Base-by-base conservation (phyloP, 2,113 vertebrate species). In the Ailuropoda melanoleuca region DNA sequence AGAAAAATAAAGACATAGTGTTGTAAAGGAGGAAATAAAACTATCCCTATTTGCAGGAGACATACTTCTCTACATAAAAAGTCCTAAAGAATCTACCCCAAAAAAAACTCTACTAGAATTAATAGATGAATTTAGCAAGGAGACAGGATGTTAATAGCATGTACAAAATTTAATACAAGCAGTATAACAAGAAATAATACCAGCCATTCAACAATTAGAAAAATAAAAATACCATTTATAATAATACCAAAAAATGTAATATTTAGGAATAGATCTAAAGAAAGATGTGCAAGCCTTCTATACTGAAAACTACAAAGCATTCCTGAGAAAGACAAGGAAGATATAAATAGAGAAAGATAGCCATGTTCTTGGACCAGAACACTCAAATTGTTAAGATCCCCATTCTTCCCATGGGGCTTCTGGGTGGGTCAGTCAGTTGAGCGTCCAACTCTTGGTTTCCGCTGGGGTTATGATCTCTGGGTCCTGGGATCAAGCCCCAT, bases 21-120 rank as follows among this genome's bases (percentile, higher is more conserved):
- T 62, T 86, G 12, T 93, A 84, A 86, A 72, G 70, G n/a, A 82
- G 82, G 39, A 80, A 96, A 70, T 84, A 88, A 58, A 55, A 46
- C 53, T 72, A 14, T 39, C 13, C 8, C 53, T 84, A 2, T 72
- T 74, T 48, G 21, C 43, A 83, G 58, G 64, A 94, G 50, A 48
- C 37, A 11, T 83, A 48, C 48, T 56, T 72, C 34, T 77, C 34
- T 91, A 39, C 7, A 17, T 66, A n/a, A 66, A 90, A 93, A 74
- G 55, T 88, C 18, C 43, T 92, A 70, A 90, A 17, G 39, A 74
- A 75, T 66, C 26, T 43, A 34, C 13, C 11, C 66, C 18, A 2
- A 19, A 46, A 26, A 55, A 77, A 50, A 37, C 0, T 9, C 56
- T 66, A 50, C 50, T 81, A 77, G 48, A 95, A 87, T 77, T 78